Base-by-base conservation (phyloP, 2,797 vertebrate species). In the Alosa sapidissima region DNA sequence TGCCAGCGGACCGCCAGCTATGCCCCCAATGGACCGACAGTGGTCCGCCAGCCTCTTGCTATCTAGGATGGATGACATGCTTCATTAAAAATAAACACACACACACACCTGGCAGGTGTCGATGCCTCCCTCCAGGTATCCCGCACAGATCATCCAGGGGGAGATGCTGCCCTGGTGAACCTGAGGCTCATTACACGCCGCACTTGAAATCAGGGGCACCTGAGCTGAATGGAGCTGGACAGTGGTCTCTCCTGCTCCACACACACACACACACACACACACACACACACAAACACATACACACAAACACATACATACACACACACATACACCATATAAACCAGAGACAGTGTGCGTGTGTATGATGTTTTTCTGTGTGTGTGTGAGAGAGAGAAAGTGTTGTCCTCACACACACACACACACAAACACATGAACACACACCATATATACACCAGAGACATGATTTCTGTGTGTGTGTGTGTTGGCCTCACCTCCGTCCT, bases 61-160 rank as follows among this genome's bases (percentile, higher is more conserved):
- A 28, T 28, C 28, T 28, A 1, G 28, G 28, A 41, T 41, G 41
- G 1, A 41, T 0, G 0, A 41, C 41, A 41, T 41, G 41, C 41
- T 41, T 41, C 41, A 41, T 41, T 41, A 41, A 28, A 28, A 28
- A 41, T 41, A 41, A 41, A 41, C 52, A 54, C 89, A 85, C 84
- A 10, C 36, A 54, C 90, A 84, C 92, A 97, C 96, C 96, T 96
- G 96, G 89, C 96, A 97, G 54, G 95, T 94, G 89, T 96, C 96
- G 72, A 95, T 91, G 0, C 96, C 96, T 5, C 96, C 96, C 62
- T 95, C 92, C 87, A 96, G 92, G 88, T 94, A 96, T 41, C 96
- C 96, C 0, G 96, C 95, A 2, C 96, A 97, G 84, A 97, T 92
- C 94, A 96, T 97, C 88, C 96, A 96, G 0, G 96, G 88, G 2